phyloP scores from a whole-genome alignment of 2,797 vertebrate species.

The Spheniscus humboldti region DNA sequence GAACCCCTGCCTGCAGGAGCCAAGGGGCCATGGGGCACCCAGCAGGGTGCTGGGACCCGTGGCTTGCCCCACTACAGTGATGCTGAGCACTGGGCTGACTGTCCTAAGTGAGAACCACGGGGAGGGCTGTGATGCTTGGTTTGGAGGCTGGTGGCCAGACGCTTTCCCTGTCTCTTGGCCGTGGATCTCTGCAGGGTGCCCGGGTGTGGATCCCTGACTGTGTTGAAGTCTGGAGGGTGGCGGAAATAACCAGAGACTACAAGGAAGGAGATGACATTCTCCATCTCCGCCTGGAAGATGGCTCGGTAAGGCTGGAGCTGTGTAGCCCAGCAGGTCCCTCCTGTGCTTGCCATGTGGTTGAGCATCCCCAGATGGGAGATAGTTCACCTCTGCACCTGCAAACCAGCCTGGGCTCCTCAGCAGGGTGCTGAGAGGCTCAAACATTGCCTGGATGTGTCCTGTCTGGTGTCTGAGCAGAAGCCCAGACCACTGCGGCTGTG shows the following conservation, averaged over 20 bases:
- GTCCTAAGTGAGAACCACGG: fast-evolving
- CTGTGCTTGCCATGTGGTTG: fast-evolving
- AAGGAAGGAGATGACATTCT: conserved; percentile 67
- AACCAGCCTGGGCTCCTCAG: not conserved
- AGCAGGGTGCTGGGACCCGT: not conserved
- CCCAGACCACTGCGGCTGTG: fast-evolving
- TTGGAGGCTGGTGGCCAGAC: not conserved
- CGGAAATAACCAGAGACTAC: conserved; percentile 73
- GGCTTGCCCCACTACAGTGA: fast-evolving
- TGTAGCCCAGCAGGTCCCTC: not conserved
- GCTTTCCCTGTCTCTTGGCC: not conserved
- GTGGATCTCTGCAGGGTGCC: not conserved
- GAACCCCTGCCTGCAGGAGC: not conserved
- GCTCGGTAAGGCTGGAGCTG: conserved; percentile 59
- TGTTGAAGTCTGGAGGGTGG: conserved; percentile 77
- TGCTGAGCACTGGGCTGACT: not conserved
- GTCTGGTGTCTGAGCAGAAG: not conserved
- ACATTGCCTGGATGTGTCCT: not conserved
- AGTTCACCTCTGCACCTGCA: not conserved
- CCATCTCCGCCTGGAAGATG: conserved; percentile 70
- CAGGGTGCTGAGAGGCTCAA: not conserved
- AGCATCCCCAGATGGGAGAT: not conserved
- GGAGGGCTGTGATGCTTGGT: fast-evolving
- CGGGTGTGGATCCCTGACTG: conserved; percentile 80
- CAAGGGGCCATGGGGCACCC: fast-evolving